Base-by-base conservation (phyloP, 1,140 invertebrate species). In the Drosophila busckii region DNA sequence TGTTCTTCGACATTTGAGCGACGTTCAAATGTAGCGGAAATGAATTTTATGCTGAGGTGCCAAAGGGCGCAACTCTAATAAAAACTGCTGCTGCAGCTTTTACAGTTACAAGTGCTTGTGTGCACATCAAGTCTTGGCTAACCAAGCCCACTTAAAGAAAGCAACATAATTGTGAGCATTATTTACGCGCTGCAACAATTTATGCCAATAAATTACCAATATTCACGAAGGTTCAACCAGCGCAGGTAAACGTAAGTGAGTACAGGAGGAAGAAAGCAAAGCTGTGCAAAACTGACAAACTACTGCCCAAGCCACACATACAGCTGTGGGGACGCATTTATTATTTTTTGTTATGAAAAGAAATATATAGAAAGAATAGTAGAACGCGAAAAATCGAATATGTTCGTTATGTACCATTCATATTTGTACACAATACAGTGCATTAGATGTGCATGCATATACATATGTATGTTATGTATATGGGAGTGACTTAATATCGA, bases 121-220 rank as follows among this genome's bases (percentile, higher is more conserved):
- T 45, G 45, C 45, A 54, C 25, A 45, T 60, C 50, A 60, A 60
- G 49, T 52, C 31, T 34, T 58, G 48, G 56, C 38, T 69, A 69
- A 50, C 35, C 53, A 37, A 55, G 31, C 29, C 13, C 10, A 55
- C 16, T 17, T 29, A 12, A 50, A 22, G 59, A 55, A 58, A 80
- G 56, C 62, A 80, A 80, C 71, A 78, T 82, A 80, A 68, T 62
- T 68, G 55, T 69, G 68, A 82, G 75, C 75, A 80, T 82, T 80
- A 82, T 80, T 80, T 80, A 82, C 73, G 73, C 68, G 63, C 60
- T 69, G 63, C 68, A 63, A 59, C 59, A 82, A 73, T 80, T 82
- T 82, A 82, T 80, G 73, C 73, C 73, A 80, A 80, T 80, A 80
- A 80, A 80, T 80, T 80, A 80, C 75, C 73, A 80, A 80, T 80